These are phyloP conservation scores for Cygnus buccinator DNA, from an alignment of 2,113 vertebrate species.

Conservation along the genomic window DNA sequence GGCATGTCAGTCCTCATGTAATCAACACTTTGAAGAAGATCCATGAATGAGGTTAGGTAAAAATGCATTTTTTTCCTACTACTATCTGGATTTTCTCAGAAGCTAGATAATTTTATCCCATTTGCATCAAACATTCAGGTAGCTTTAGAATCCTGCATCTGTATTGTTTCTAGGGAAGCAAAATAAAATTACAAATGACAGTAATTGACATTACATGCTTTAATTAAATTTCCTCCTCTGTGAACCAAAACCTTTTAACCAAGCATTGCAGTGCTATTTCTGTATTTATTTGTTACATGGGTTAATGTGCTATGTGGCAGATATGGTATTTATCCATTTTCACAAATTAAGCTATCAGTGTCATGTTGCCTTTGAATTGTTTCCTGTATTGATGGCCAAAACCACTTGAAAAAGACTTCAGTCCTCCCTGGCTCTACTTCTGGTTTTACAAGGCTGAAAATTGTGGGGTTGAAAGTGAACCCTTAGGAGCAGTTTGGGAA, in stretches of 20 bases:
- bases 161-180: slow-evolving; percentile 78
- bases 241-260: slow-evolving; percentile 84
- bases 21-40: slow-evolving; percentile 31
- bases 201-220: slow-evolving; percentile 84
- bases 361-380: slow-evolving; percentile 70
- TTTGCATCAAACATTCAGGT: slow-evolving; percentile 85
- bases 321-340: slow-evolving; percentile 73
- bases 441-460: slow-evolving; percentile 58
- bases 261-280: slow-evolving; percentile 79
- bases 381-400: slow-evolving; percentile 63
- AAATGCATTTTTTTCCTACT: slow-evolving; percentile 29
- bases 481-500: slow-evolving; percentile 26
- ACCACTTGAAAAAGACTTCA: slow-evolving; percentile 33
- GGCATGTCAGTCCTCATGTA: slow-evolving; percentile 17
- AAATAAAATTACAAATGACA: slow-evolving; percentile 84
- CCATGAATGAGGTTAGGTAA: slow-evolving; percentile 50
- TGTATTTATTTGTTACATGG: slow-evolving; percentile 78
- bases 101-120: slow-evolving; percentile 81
- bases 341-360: slow-evolving; percentile 73
- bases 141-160: slow-evolving; percentile 82
- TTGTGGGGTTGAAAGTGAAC: slow-evolving; percentile 2
- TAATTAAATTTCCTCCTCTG: slow-evolving; percentile 85
- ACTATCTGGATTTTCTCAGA: slow-evolving; percentile 82
- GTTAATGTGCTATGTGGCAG: slow-evolving; percentile 74
- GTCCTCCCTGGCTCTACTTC: slow-evolving; percentile 20